Evolutionary conservation across 2,113 vertebrate genomes (phyloP).

Genomic region (Cheilinus undulatus): DNA sequence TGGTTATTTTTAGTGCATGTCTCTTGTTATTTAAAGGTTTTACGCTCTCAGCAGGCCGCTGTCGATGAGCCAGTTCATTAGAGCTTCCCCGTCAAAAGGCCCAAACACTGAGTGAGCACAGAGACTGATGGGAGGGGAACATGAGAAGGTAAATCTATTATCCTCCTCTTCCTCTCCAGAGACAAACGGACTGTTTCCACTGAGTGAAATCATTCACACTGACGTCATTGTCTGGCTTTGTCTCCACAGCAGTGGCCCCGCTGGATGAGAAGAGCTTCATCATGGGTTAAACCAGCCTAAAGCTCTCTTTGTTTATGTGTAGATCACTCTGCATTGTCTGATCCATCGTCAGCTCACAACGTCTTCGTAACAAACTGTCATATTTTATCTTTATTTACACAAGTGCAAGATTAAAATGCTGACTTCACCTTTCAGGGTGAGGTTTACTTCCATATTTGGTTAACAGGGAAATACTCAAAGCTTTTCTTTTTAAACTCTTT

Average conservation of each 20-base stretch:
- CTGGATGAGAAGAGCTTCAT: neutral
- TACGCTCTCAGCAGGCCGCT: neutral
- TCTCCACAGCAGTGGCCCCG: conserved; percentile 4
- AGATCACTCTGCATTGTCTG: conserved; percentile 5
- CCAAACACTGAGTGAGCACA: neutral
- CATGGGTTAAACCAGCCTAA: neutral
- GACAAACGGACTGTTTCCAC: neutral
- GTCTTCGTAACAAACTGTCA: too few species aligned
- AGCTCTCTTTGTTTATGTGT: too few species aligned
- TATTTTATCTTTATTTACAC: too few species aligned
- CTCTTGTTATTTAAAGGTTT: conserved; percentile 19
- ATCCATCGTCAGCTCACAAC: neutral
- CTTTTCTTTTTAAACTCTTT: too few species aligned
- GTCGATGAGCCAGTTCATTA: conserved; percentile 26
- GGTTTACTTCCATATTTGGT: too few species aligned
- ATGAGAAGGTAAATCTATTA: neutral
- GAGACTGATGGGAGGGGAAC: neutral
- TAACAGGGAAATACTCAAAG: too few species aligned
- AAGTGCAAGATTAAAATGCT: too few species aligned
- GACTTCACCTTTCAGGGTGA: too few species aligned
- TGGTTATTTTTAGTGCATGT: conserved; percentile 7
- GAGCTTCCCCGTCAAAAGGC: conserved; percentile 1
- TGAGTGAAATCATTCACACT: neutral
- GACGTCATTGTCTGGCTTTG: conserved; percentile 6
- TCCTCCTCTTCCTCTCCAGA: neutral